phyloP scores from a whole-genome alignment of 2,888 invertebrate species.

The Gortyna flavago region DNA sequence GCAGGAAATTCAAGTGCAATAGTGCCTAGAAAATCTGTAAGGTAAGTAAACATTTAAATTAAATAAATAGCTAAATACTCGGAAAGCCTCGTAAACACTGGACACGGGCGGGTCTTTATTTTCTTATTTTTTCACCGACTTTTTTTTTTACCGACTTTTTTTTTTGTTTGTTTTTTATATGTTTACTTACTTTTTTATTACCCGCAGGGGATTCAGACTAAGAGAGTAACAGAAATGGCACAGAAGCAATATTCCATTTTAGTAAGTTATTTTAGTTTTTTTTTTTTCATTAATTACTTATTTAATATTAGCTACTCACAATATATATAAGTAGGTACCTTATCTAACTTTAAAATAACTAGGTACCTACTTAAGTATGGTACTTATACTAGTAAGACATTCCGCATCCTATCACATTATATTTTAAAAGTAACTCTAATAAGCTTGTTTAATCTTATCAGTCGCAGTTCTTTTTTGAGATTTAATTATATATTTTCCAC shows the following conservation, averaged over 20 bases:
- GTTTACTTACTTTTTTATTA: conserved; percentile 42
- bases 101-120: conserved; percentile 23
- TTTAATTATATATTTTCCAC: no score
- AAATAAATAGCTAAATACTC: no score
- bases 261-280: conserved; percentile 44
- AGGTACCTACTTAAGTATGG: no score
- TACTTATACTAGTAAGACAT: no score
- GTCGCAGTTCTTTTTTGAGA: no score
- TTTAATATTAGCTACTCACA: background rate
- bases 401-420: no score
- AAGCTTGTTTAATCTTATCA: no score
- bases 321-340: background rate
- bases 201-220: conserved; percentile 41
- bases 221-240: conserved; percentile 36
- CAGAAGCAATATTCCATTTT: conserved; percentile 28
- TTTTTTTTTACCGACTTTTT: background rate
- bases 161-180: conserved; percentile 29
- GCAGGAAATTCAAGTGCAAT: conserved; percentile 50
- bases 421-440: no score
- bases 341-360: background rate
- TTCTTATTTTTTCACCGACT: background rate
- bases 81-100: background rate
- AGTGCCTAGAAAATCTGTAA: conserved; percentile 22
- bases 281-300: background rate
- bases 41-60: conserved; percentile 33